phyloP scores from a whole-genome alignment of 2,113 vertebrate genomes.

The Mola mola region DNA sequence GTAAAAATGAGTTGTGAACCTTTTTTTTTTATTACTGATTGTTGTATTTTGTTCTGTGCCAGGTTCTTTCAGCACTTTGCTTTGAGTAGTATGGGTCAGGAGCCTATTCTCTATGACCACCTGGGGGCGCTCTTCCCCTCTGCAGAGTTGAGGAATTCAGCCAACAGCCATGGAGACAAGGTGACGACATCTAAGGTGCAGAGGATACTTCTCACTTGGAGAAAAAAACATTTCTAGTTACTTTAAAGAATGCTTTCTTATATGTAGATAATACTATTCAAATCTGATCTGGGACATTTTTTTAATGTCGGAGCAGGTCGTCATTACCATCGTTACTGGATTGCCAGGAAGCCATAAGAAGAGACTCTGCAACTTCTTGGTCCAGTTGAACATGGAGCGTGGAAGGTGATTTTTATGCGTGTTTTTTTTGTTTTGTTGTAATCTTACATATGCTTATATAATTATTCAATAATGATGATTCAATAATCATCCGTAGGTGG shows the following conservation, averaged over 20 bases:
- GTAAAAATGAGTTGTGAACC: too few species aligned
- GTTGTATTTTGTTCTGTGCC: slow-evolving; percentile 35
- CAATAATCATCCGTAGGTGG: slow-evolving; percentile 90
- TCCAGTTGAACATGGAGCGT: slow-evolving; percentile 86
- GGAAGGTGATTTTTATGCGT: slow-evolving; percentile 79
- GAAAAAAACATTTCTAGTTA: not conserved
- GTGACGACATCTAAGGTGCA: slow-evolving; percentile 71
- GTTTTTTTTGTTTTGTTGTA: too few species aligned
- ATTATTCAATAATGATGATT: too few species aligned
- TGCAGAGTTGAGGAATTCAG: slow-evolving; percentile 67
- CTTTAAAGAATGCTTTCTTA: not conserved
- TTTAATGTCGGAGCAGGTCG: slow-evolving; percentile 77
- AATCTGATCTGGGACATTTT: slow-evolving; percentile 11
- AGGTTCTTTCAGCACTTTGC: slow-evolving; percentile 93
- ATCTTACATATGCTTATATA: not conserved
- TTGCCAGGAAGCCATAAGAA: slow-evolving; percentile 91
- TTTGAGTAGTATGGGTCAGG: slow-evolving; percentile 86
- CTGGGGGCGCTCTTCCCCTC: slow-evolving; percentile 85
- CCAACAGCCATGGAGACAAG: slow-evolving; percentile 79
- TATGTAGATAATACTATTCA: not conserved
- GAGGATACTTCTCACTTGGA: not conserved
- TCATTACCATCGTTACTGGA: slow-evolving; percentile 88
- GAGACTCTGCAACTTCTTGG: slow-evolving; percentile 86
- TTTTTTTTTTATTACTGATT: too few species aligned
- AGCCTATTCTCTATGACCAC: slow-evolving; percentile 87